phyloP scores from a whole-genome alignment of 2,888 invertebrate species.

The Minunthozetes semirufus region DNA sequence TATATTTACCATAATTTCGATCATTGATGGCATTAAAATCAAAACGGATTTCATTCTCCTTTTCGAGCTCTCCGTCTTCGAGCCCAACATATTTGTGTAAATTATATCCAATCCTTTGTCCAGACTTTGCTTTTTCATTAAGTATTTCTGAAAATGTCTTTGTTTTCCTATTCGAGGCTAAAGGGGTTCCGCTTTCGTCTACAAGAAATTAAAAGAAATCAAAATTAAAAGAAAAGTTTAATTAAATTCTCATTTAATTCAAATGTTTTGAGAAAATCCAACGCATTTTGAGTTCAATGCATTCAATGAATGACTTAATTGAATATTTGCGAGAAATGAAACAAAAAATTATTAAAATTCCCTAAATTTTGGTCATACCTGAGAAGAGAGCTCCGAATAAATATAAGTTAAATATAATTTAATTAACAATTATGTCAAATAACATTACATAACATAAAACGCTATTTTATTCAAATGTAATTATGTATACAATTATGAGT shows the following conservation, averaged over 20 bases:
- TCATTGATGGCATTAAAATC: conserved; percentile 1
- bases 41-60: conserved; percentile 5
- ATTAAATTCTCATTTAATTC: too few species aligned
- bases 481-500: background rate
- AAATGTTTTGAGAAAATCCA: too few species aligned
- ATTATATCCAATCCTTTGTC: conserved; percentile 38
- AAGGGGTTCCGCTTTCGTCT: conserved; percentile 66
- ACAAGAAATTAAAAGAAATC: background rate
- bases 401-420: too few species aligned
- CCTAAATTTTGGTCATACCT: too few species aligned
- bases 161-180: conserved; percentile 76
- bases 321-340: too few species aligned
- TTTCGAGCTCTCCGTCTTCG: conserved; percentile 23
- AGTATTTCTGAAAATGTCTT: conserved; percentile 93
- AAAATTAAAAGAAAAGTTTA: too few species aligned
- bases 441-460: background rate
- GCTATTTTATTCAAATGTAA: background rate
- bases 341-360: too few species aligned
- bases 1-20: background rate
- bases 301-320: too few species aligned
- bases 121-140: conserved; percentile 55
- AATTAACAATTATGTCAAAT: too few species aligned
- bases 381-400: too few species aligned
- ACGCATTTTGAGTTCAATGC: too few species aligned
- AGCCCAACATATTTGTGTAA: conserved; percentile 36